phyloP scores from a whole-genome alignment of 2,797 vertebrate genomes.

The Rhynchotus rufescens region DNA sequence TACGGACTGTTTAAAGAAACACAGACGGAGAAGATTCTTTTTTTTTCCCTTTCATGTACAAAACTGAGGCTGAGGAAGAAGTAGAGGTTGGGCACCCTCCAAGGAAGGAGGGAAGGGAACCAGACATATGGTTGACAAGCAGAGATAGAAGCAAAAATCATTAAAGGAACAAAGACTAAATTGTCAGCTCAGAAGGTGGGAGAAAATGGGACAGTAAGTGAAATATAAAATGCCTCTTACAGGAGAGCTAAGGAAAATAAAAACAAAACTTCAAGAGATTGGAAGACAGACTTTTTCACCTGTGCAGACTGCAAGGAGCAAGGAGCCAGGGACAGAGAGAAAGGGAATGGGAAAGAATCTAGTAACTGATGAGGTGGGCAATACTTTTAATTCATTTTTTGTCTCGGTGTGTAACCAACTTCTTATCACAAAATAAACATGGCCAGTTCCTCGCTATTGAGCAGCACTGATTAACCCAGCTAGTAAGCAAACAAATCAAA shows the following conservation, averaged over 20 bases:
- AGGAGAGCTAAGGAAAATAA: not conserved
- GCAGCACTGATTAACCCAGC: not conserved
- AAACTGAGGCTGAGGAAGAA: not conserved
- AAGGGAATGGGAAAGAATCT: not conserved
- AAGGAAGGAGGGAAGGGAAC: not conserved
- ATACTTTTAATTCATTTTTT: not conserved
- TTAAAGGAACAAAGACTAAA: not conserved
- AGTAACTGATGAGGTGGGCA: accelerated
- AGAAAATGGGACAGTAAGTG: not conserved
- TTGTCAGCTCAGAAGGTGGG: not conserved
- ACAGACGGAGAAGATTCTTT: not conserved
- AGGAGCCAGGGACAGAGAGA: not conserved
- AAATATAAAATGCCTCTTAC: not conserved
- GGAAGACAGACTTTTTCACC: not conserved
- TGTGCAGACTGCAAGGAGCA: not conserved
- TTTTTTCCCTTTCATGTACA: not conserved
- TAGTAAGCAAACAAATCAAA: not conserved
- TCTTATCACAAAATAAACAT: not conserved
- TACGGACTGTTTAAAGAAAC: not conserved
- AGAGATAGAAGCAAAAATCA: not conserved
- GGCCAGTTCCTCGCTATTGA: not conserved
- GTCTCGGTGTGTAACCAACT: not conserved
- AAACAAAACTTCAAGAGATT: slow-evolving; percentile 11
- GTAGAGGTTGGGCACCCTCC: not conserved
- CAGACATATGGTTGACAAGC: not conserved